Evolutionary conservation across 2,888 invertebrate genomes (phyloP).

Genomic region (Ethmia dodecea): DNA sequence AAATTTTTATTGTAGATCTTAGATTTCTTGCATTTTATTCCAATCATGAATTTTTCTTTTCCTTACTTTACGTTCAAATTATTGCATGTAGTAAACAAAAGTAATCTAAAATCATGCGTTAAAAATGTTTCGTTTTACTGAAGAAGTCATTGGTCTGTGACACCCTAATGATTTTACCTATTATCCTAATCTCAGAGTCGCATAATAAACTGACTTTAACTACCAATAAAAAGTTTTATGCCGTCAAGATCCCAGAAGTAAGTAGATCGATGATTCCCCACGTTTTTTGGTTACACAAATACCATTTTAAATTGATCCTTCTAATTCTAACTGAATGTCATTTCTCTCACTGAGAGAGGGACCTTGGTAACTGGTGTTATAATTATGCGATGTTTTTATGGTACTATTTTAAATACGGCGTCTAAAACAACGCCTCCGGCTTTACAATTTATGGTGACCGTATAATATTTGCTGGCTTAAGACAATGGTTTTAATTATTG

Average conservation of each 20-base stretch:
- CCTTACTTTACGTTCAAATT: too few relatives aligned
- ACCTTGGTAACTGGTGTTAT: conserved; percentile 33
- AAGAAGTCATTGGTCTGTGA: conserved; percentile 44
- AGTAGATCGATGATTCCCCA: conserved; percentile 51
- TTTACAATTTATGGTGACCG: conserved; percentile 59
- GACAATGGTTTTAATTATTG: conserved; percentile 74
- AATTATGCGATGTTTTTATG: conserved; percentile 57
- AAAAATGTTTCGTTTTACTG: conserved; percentile 16
- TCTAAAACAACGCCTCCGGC: conserved; percentile 47
- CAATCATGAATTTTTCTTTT: too few relatives aligned
- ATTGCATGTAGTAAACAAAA: too few relatives aligned
- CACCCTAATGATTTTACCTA: conserved; percentile 63
- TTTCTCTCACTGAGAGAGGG: conserved; percentile 17
- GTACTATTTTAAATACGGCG: conserved; percentile 70
- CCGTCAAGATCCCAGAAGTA: conserved; percentile 46
- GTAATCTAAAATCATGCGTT: too few relatives aligned
- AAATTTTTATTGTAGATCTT: too few relatives aligned
- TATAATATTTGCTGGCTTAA: conserved; percentile 60
- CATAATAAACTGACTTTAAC: conserved; percentile 67
- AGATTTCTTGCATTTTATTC: too few relatives aligned
- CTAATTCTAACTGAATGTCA: conserved; percentile 5
- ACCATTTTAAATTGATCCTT: conserved; percentile 37
- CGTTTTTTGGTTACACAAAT: conserved; percentile 43
- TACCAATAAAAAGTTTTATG: conserved; percentile 73
- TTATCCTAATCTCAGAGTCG: conserved; percentile 64